Evolutionary conservation across 2,797 vertebrate species (phyloP).

Genomic region (Ctenochaetus hawaiiensis): DNA sequence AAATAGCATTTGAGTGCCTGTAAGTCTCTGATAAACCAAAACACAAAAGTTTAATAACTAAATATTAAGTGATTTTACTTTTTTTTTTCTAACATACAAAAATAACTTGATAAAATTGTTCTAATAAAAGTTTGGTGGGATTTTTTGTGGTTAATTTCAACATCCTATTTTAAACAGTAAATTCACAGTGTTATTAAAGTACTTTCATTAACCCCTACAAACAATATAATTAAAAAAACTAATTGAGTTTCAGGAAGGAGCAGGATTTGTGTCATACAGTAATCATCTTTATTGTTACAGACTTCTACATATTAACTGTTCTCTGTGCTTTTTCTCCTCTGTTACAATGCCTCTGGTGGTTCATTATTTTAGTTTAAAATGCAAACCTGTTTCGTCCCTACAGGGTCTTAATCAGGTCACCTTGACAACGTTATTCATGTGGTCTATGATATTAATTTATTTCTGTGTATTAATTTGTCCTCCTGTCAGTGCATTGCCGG

Average conservation of each 20-base stretch:
- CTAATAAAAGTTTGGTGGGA: neutral
- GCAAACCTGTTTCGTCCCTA: neutral
- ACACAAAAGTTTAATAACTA: neutral
- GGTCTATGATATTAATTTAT: neutral
- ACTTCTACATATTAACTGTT: no score
- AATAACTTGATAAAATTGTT: neutral
- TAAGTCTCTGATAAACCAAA: constrained; percentile 2
- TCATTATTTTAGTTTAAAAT: neutral
- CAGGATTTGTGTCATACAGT: no score
- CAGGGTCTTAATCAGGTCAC: neutral
- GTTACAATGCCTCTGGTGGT: no score
- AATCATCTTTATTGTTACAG: no score
- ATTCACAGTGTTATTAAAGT: no score
- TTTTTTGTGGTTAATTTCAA: no score
- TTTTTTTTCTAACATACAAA: neutral
- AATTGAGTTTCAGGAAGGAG: no score
- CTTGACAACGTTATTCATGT: neutral
- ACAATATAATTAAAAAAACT: no score
- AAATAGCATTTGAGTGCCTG: neutral
- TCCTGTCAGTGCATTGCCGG: neutral
- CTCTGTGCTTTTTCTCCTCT: no score
- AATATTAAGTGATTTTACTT: neutral
- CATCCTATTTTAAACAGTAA: no score
- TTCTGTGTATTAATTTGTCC: neutral
- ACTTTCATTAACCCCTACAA: no score